Percentiles rank a stretch among this genome's conserved stretches.
phyloP scores from a whole-genome alignment of 2,113 vertebrate genomes.

The Pachyramphus minor region DNA sequence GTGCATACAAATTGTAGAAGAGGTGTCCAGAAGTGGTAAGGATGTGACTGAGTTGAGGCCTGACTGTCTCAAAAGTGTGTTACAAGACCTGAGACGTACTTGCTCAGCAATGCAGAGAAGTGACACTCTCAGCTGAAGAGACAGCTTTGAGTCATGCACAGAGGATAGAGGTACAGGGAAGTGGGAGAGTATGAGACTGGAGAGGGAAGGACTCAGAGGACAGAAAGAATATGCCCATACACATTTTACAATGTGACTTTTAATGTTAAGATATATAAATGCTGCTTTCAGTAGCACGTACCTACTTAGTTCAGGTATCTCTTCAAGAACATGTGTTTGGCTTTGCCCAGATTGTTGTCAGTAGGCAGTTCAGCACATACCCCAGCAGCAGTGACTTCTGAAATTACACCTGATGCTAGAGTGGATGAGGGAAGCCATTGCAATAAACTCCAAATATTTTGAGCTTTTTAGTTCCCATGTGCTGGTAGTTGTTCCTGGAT shows the following conservation, averaged over 20 bases:
- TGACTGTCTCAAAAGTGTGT: neutral
- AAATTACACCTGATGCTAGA: neutral
- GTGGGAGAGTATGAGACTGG: neutral
- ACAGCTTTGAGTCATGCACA: neutral
- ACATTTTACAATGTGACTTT: neutral
- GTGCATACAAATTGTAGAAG: neutral
- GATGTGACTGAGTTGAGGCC: neutral
- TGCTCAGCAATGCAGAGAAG: neutral
- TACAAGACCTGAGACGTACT: neutral
- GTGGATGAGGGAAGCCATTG: neutral
- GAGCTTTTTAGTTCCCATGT: neutral
- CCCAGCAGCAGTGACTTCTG: neutral
- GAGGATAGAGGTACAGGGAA: neutral
- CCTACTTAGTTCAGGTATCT: neutral
- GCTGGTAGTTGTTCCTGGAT: neutral
- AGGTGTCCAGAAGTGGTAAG: neutral
- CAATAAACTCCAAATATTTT: neutral
- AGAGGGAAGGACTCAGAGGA: neutral
- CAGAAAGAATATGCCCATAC: neutral
- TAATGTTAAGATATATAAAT: neutral
- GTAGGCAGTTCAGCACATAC: neutral
- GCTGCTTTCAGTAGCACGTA: neutral
- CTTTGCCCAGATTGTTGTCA: neutral
- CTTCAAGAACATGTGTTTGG: neutral
- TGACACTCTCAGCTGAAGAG: neutral